These are phyloP conservation scores for Euura lappo DNA, from an alignment of 1,140 invertebrate genomes.

Conservation along the genomic window DNA sequence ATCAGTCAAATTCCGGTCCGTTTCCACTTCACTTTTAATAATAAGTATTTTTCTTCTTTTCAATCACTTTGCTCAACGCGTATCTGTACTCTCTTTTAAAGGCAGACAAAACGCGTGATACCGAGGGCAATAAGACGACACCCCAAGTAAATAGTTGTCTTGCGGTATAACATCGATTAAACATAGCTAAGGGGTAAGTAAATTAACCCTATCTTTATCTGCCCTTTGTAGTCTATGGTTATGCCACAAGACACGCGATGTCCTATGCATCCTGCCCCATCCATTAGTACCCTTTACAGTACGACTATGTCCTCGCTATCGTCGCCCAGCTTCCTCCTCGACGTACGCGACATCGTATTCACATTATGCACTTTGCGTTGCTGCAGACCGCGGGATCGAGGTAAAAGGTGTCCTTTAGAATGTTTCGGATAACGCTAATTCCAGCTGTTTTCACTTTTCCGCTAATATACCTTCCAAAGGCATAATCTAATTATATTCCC, in stretches of 20 bases:
- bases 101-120: too few species aligned
- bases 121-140: background rate
- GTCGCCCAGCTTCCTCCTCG: background rate
- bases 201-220: constrained; percentile 38
- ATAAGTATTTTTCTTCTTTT: too few species aligned
- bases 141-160: constrained; percentile 7
- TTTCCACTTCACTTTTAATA: too few species aligned
- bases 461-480: too few species aligned
- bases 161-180: constrained; percentile 16
- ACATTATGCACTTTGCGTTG: background rate
- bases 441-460: too few species aligned
- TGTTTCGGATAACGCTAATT: too few species aligned
- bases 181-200: constrained; percentile 24
- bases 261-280: constrained; percentile 11
- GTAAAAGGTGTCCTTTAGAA: background rate
- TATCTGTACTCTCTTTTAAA: too few species aligned
- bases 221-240: constrained; percentile 37
- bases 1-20: too few species aligned
- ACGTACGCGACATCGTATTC: background rate
- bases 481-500: too few species aligned
- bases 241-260: constrained; percentile 36
- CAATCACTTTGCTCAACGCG: too few species aligned
- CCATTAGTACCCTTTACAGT: constrained; percentile 5
- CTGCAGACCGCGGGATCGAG: background rate
- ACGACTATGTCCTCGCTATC: background rate